Evolutionary conservation across 2,888 invertebrate genomes (phyloP).

Genomic region (Netelia melanura): DNA sequence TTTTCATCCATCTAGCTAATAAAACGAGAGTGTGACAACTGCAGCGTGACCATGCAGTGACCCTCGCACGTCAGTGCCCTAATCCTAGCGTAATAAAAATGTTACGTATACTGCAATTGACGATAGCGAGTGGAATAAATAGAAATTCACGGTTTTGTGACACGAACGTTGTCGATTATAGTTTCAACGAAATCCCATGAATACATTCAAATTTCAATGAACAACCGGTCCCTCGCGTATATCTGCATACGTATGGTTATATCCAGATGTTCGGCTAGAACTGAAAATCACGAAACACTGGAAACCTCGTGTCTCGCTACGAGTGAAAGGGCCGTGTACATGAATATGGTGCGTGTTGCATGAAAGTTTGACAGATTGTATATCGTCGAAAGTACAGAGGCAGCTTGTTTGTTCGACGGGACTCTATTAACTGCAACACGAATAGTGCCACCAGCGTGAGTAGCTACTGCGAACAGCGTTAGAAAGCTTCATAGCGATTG

Average conservation of each 20-base stretch:
- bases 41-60: too few species aligned
- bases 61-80: too few species aligned
- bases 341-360: not conserved
- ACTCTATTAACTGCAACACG: constrained; percentile 54
- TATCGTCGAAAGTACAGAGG: constrained; percentile 12
- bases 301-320: constrained; percentile 1
- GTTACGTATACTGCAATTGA: not conserved
- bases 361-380: constrained; percentile 28
- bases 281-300: not conserved
- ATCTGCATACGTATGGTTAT: not conserved
- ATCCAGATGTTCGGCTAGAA: not conserved
- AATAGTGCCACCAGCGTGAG: constrained; percentile 21
- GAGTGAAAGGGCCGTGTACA: not conserved
- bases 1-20: too few species aligned
- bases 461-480: constrained; percentile 29
- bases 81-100: not conserved
- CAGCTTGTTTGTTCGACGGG: constrained; percentile 15
- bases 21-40: too few species aligned
- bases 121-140: not conserved
- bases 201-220: constrained; percentile 6
- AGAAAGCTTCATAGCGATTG: constrained; percentile 31
- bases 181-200: not conserved
- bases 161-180: not conserved
- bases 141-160: not conserved
- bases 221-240: not conserved